A percentile compares a stretch with the other conserved stretches of the same genome.
Evolutionary conservation across 1,140 invertebrate species (phyloP).

Genomic region (Adoxophyes honmai): DNA sequence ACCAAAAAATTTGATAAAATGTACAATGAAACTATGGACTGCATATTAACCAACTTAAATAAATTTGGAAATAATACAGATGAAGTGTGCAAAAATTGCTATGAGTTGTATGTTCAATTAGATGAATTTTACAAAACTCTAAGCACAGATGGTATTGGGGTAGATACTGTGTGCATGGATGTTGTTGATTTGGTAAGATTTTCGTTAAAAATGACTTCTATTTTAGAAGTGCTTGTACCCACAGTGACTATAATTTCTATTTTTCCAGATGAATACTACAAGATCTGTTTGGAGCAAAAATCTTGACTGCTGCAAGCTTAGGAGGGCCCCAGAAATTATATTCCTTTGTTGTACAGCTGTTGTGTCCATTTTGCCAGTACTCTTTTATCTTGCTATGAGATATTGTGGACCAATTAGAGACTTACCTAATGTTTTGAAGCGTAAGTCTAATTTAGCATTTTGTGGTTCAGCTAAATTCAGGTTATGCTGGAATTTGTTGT

Average conservation of each 20-base stretch:
- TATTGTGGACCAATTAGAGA: conserved; percentile 66
- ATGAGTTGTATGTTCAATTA: conserved; percentile 71
- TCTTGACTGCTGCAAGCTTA: conserved; percentile 75
- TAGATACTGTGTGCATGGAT: conserved; percentile 79
- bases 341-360: conserved; percentile 73
- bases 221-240: too few relatives aligned
- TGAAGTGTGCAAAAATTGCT: conserved; percentile 73
- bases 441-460: conserved; percentile 38
- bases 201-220: not conserved
- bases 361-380: conserved; percentile 70
- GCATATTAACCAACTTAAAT: conserved; percentile 57
- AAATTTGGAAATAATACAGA: conserved; percentile 45
- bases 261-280: conserved; percentile 79
- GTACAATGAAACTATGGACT: conserved; percentile 65
- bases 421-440: conserved; percentile 61
- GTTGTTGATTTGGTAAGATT: conserved; percentile 78
- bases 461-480: too few relatives aligned
- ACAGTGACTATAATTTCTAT: too few relatives aligned
- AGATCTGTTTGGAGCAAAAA: conserved; percentile 76
- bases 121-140: conserved; percentile 76
- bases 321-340: conserved; percentile 73
- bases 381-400: conserved; percentile 75
- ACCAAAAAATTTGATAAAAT: conserved; percentile 69
- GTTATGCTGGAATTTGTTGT: too few relatives aligned
- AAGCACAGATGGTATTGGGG: conserved; percentile 74